Percentiles rank a stretch among this genome's conserved stretches.
Conservation (phyloP, 2,888 invertebrate genomes). For the Pardosa pseudoannulata region DNA sequence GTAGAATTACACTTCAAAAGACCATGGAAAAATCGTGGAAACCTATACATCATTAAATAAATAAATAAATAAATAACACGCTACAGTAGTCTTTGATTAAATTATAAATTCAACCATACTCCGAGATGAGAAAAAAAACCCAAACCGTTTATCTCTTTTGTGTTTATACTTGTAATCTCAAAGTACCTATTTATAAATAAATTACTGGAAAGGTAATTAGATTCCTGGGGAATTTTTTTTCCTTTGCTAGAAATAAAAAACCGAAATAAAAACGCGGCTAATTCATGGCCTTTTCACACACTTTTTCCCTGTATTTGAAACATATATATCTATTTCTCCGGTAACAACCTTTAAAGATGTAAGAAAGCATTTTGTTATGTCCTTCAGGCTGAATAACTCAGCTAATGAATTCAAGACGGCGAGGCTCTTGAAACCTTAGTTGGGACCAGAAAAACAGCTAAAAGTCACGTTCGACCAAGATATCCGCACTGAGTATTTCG, state of each 20-base stretch:
- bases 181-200: not conserved
- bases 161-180: slow-evolving; percentile 1
- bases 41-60: too few relatives aligned
- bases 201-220: not conserved
- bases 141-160: not conserved
- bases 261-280: not conserved
- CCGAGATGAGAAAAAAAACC: not conserved
- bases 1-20: not conserved
- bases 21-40: not conserved
- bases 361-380: slow-evolving; percentile 17
- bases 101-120: not conserved
- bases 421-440: slow-evolving; percentile 39
- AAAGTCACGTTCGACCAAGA: slow-evolving; percentile 57
- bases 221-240: too few relatives aligned
- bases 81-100: not conserved
- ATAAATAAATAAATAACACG: not conserved
- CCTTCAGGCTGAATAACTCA: slow-evolving; percentile 50
- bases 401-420: slow-evolving; percentile 60
- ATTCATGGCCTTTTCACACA: not conserved
- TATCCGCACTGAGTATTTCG: not conserved
- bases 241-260: not conserved
- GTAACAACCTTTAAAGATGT: slow-evolving; percentile 10
- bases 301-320: not conserved
- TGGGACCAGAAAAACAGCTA: slow-evolving; percentile 36
- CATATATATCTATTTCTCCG: not conserved